Evolutionary conservation across 92 coral and sea anemone species (phyloP).

Genomic region (Epizoanthus scotinus): DNA sequence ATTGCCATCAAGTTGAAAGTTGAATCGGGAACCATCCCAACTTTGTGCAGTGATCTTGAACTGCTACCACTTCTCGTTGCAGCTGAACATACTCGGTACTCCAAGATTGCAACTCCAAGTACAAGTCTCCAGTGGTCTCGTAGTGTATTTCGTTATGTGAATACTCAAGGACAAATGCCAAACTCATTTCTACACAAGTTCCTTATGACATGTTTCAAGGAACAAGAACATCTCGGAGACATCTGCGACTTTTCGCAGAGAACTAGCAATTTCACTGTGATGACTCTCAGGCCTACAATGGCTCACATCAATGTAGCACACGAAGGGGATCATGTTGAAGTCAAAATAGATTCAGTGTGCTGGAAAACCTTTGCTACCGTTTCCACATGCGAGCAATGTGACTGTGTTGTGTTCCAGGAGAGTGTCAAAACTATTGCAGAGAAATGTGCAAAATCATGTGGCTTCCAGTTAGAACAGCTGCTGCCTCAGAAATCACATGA

Average conservation of each 20-base stretch:
- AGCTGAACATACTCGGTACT: background rate
- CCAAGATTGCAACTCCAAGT: background rate
- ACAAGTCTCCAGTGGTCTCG: background rate
- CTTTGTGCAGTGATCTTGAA: slow-evolving; percentile 15
- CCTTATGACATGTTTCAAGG: background rate
- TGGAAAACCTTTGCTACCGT: no score
- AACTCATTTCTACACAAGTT: background rate
- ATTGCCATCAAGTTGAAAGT: background rate
- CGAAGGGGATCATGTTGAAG: background rate
- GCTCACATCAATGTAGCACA: background rate
- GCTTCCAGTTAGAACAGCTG: background rate
- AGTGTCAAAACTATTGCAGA: background rate
- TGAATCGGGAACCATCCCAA: background rate
- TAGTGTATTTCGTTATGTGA: background rate
- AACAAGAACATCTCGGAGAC: slow-evolving; percentile 11
- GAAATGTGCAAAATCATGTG: background rate
- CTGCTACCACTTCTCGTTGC: background rate
- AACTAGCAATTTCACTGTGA: background rate
- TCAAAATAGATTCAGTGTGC: background rate
- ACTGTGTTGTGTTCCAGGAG: background rate
- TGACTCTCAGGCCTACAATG: background rate
- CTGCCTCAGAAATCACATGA: background rate
- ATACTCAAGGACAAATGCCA: background rate
- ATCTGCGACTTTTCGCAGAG: background rate
- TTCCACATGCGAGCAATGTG: background rate